Conservation (phyloP, 2,113 vertebrate genomes). For the Herpetotheres cachinnans region DNA sequence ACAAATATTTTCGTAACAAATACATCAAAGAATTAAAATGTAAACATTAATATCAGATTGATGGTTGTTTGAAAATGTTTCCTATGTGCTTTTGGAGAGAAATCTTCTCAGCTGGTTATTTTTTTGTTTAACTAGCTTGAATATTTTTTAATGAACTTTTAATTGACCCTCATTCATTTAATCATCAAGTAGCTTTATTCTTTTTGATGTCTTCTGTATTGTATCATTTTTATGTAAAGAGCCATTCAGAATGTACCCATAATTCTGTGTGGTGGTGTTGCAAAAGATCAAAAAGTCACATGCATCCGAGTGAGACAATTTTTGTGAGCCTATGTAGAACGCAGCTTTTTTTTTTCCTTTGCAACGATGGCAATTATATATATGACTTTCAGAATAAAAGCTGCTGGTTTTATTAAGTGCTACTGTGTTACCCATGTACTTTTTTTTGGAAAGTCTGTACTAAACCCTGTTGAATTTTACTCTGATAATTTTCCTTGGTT, state of each 20-base stretch:
- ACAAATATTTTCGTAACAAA: background rate
- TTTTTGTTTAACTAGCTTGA: background rate
- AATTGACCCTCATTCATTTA: background rate
- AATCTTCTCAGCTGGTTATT: background rate
- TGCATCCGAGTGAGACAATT: background rate
- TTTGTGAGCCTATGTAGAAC: background rate
- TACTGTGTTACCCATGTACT: background rate
- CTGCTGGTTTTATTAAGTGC: background rate
- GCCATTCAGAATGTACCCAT: background rate
- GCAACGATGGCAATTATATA: background rate
- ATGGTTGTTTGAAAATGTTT: background rate
- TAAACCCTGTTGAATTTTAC: background rate
- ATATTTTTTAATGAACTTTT: background rate
- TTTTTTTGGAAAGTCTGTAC: background rate
- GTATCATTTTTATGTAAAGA: background rate
- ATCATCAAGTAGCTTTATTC: background rate
- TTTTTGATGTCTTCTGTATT: background rate
- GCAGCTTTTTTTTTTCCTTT: background rate
- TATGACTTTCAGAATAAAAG: background rate
- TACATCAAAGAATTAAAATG: background rate
- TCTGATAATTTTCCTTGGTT: background rate
- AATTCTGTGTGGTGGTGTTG: background rate
- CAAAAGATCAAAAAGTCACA: background rate
- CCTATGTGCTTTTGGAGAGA: background rate
- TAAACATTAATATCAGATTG: background rate